A percentile compares a stretch with the other conserved stretches of the same genome.
These are phyloP conservation scores for Lepidostoma basale DNA, from an alignment of 1,140 invertebrate species.

Conservation along the genomic window DNA sequence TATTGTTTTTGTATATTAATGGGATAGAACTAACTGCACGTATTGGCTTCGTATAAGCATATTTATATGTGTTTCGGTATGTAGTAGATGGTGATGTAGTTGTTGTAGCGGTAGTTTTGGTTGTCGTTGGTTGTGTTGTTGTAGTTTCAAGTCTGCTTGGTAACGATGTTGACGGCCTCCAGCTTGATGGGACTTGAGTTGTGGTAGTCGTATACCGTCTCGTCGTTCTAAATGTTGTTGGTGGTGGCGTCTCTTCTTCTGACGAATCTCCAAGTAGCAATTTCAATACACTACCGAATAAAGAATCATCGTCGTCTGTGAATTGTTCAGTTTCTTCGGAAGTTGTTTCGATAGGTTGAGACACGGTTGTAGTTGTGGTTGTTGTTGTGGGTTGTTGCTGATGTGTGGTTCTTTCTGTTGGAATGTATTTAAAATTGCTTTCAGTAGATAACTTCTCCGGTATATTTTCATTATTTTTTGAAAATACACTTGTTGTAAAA, in stretches of 20 bases:
- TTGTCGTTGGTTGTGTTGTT: constrained; percentile 37
- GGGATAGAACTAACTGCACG: constrained; percentile 21
- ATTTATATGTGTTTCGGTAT: constrained; percentile 39
- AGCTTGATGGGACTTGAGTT: constrained; percentile 41
- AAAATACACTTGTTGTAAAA: constrained; percentile 27
- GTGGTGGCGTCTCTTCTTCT: constrained; percentile 45
- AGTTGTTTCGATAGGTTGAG: constrained; percentile 43
- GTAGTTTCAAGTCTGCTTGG: constrained; percentile 43
- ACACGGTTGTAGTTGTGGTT: constrained; percentile 44
- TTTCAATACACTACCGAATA: constrained; percentile 64
- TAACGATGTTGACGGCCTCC: constrained; percentile 20
- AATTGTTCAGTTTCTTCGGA: constrained; percentile 16
- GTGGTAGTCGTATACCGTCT: constrained; percentile 38
- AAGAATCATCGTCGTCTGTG: constrained; percentile 59
- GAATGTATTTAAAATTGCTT: neutral
- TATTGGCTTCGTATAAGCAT: constrained; percentile 37
- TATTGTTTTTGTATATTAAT: constrained; percentile 37
- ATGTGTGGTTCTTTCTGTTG: no score
- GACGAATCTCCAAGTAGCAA: constrained; percentile 60
- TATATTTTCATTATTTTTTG: neutral
- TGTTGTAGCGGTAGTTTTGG: constrained; percentile 42
- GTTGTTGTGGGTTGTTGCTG: no score
- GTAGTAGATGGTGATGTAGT: constrained; percentile 44
- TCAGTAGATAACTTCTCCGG: neutral
- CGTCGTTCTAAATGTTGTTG: constrained; percentile 22